Conservation (phyloP, 2,888 invertebrate genomes). For the Pterobdella sp. region DNA sequence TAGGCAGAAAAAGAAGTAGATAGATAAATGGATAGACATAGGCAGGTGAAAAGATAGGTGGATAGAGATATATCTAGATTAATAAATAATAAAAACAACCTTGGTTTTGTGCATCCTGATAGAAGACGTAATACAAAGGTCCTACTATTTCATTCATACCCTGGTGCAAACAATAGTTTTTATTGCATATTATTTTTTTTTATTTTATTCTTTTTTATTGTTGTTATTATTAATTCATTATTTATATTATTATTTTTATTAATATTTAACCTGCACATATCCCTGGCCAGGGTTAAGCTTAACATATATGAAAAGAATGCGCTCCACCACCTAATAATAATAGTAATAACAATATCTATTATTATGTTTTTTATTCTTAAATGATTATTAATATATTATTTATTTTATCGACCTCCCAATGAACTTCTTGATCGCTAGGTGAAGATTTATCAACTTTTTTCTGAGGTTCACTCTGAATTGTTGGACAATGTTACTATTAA, state of each 20-base stretch:
- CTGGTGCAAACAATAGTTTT: conserved; percentile 58
- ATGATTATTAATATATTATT: too few species aligned
- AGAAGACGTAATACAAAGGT: conserved; percentile 93
- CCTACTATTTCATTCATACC: conserved; percentile 99
- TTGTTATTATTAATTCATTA: too few species aligned
- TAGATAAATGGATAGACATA: conserved; percentile 5
- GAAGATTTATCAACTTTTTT: not conserved
- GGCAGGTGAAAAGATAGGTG: not conserved
- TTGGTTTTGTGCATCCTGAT: conserved; percentile 69
- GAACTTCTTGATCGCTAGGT: conserved; percentile 10
- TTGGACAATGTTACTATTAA: too few species aligned
- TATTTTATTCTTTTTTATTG: too few species aligned
- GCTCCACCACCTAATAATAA: conserved; percentile 87
- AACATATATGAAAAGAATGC: conserved; percentile 91
- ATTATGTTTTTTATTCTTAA: too few species aligned
- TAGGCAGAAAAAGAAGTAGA: not conserved
- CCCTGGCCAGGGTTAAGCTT: conserved; percentile 95
- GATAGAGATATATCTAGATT: not conserved
- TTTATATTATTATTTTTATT: not conserved
- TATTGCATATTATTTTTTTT: too few species aligned
- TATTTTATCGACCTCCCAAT: conserved; percentile 19
- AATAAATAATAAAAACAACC: not conserved
- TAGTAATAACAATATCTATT: too few species aligned
- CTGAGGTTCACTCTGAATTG: not conserved
- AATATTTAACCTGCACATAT: conserved; percentile 54